Conservation (phyloP, 1,140 invertebrate species). For the Pemphigus obesinymphae region DNA sequence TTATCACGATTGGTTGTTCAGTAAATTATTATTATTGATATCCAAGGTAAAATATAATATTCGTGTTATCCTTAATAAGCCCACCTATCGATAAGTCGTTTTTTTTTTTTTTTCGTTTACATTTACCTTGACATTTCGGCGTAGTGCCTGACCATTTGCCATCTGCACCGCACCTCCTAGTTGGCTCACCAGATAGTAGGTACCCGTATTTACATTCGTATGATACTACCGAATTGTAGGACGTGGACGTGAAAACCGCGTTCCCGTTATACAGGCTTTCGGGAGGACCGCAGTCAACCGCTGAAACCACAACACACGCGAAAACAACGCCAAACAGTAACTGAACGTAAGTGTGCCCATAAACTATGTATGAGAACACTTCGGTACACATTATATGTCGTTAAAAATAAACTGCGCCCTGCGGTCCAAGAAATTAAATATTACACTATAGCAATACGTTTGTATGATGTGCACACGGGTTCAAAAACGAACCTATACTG, state of each 20-base stretch:
- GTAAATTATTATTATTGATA: too few species aligned
- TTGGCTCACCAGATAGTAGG: slow-evolving; percentile 78
- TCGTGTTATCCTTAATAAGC: too few species aligned
- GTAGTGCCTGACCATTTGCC: slow-evolving; percentile 84
- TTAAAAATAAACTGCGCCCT: background rate
- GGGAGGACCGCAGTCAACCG: slow-evolving; percentile 82
- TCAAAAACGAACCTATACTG: too few species aligned
- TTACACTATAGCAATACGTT: too few species aligned
- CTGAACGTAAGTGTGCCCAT: background rate
- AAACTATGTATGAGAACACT: background rate
- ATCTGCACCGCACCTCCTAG: slow-evolving; percentile 82
- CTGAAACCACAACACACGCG: slow-evolving; percentile 65
- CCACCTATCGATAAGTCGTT: too few species aligned
- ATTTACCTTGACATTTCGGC: slow-evolving; percentile 77
- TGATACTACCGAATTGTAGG: slow-evolving; percentile 87
- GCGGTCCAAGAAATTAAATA: too few species aligned
- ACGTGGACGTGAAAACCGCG: slow-evolving; percentile 84
- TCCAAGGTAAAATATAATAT: too few species aligned
- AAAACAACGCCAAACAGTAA: slow-evolving; percentile 45
- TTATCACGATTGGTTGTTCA: too few species aligned
- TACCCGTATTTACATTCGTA: slow-evolving; percentile 93
- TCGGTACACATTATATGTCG: background rate
- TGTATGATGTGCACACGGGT: too few species aligned
- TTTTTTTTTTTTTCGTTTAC: too few species aligned
- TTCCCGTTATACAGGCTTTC: slow-evolving; percentile 85